Evolutionary conservation across 2,797 vertebrate genomes (phyloP).

Genomic region (Lemur catta): DNA sequence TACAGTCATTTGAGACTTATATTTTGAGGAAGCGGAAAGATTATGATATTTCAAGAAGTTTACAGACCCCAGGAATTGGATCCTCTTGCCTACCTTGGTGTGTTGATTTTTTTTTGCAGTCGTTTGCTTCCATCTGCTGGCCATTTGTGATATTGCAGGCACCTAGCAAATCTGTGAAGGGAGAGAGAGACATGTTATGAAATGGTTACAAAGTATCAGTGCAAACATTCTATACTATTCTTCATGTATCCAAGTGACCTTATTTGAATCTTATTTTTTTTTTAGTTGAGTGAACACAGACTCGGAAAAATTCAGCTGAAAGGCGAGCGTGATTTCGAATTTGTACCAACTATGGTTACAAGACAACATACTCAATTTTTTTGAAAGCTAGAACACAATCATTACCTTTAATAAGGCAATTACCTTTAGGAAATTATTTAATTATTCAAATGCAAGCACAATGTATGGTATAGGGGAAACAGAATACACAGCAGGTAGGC

Average conservation of each 20-base stretch:
- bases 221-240: background rate
- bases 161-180: background rate
- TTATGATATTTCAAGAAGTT: conserved; percentile 1
- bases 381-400: background rate
- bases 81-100: accelerated
- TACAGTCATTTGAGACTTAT: background rate
- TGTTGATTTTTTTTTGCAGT: conserved; percentile 51
- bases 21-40: conserved; percentile 13
- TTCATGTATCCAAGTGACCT: background rate
- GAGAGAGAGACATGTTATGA: background rate
- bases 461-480: background rate
- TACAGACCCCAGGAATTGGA: background rate
- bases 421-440: background rate
- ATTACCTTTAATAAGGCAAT: background rate
- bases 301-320: background rate
- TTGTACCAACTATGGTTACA: background rate
- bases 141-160: conserved; percentile 46
- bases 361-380: background rate
- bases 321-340: background rate
- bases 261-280: background rate
- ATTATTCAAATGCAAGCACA: background rate
- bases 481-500: too few species aligned
- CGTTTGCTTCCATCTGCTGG: conserved; percentile 85
- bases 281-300: background rate
- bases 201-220: background rate